Base-by-base conservation (phyloP, 2,888 invertebrate species). In the Epirrhoe alternata region DNA sequence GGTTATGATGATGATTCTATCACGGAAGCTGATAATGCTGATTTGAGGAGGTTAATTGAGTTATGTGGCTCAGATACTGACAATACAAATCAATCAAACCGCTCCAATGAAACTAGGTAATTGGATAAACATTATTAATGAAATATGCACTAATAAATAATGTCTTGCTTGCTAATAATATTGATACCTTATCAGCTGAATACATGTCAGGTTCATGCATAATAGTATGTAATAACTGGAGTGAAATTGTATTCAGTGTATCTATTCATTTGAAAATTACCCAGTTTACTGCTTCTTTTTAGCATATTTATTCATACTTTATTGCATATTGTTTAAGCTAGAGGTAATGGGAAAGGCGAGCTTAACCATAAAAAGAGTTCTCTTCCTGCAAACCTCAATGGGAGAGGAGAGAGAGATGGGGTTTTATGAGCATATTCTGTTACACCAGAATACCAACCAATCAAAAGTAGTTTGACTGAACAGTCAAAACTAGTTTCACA, bases 51-150 rank as follows among this genome's bases (percentile, higher is more conserved):
- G 42, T 74, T 81, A 63, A 74, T 82, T 51, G 78, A 83, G 30
- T 76, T 82, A 35, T 77, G 83, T 63, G 72, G 63, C 61, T 71
- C 80, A 33, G 76, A 71, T 0, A 81, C 85, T 17, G 86, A 84
- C 50, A 81, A 72, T 38, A 82, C 85, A 14, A 70, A 74, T 49
- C 86, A 63, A 61, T 45, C 35, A 49, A 86, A 61, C 63, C 35
- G 24, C 55, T 59, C 56, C 47, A 45, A 56, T 47, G 42, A 51
- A 45, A 56, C 56, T 33, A 63, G 59, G 67, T 67, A 53, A 67
- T 60, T 42, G 12, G 14, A 47, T 42, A 42, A 33, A 7, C 3
- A 33, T 33, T 24, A 33, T 6, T 33, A 33, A 33, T 33, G 6
- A 7, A 24, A 24, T 24, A 24, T 24, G 24, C 3, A 24, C 24